These are phyloP conservation scores for Odontamblyopus lacepedii DNA, from an alignment of 2,797 vertebrate species.

Conservation along the genomic window DNA sequence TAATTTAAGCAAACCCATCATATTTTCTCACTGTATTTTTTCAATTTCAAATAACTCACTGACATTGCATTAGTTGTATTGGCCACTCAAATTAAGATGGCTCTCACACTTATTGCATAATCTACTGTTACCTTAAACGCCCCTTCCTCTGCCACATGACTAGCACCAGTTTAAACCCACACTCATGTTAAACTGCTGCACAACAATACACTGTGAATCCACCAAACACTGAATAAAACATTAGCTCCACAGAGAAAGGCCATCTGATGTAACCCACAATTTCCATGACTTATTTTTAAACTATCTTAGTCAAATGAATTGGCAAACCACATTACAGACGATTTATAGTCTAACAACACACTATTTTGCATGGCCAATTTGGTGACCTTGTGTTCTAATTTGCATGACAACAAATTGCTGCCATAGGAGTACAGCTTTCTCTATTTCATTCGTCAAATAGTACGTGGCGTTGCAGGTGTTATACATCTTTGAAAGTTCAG, in stretches of 20 bases:
- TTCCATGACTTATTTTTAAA: slow-evolving; percentile 24
- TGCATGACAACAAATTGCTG: slow-evolving; percentile 13
- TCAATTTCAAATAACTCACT: neutral
- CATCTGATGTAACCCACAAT: slow-evolving; percentile 35
- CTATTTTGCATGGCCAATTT: slow-evolving; percentile 13
- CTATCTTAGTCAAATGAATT: slow-evolving; percentile 25
- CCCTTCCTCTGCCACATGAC: neutral
- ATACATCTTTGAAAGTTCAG: neutral
- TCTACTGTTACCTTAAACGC: neutral
- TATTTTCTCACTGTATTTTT: neutral
- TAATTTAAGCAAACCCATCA: neutral
- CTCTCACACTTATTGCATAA: neutral
- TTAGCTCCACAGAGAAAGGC: slow-evolving; percentile 24
- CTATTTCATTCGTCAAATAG: slow-evolving; percentile 8
- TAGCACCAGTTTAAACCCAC: neutral
- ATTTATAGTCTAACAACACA: slow-evolving; percentile 18
- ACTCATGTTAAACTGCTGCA: slow-evolving; percentile 16
- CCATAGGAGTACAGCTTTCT: slow-evolving; percentile 22
- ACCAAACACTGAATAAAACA: slow-evolving; percentile 55
- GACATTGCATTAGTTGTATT: neutral
- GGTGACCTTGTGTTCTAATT: slow-evolving; percentile 34
- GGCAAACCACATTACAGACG: slow-evolving; percentile 5
- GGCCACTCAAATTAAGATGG: neutral
- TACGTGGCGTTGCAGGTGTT: neutral
- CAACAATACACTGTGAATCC: slow-evolving; percentile 22